Evolutionary conservation across 2,797 vertebrate genomes (phyloP).

Genomic region (Tokudaia muenninki): DNA sequence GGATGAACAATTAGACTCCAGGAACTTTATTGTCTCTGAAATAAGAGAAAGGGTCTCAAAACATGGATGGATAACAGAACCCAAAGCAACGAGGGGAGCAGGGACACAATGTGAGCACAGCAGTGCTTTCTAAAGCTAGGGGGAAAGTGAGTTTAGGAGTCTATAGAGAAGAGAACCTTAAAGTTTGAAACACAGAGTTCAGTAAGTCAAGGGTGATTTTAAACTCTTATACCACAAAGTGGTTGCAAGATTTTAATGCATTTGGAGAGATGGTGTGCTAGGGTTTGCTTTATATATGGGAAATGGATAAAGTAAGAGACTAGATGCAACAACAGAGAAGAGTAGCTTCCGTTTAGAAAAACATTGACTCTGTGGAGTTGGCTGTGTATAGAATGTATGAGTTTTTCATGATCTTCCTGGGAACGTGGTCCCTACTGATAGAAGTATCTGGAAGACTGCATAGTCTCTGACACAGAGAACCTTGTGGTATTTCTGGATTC

Average conservation of each 20-base stretch:
- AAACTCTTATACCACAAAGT: background rate
- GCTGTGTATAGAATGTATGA: background rate
- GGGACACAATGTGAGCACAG: background rate
- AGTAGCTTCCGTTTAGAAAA: background rate
- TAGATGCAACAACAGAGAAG: background rate
- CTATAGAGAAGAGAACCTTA: background rate
- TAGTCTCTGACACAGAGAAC: background rate
- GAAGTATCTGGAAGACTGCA: background rate
- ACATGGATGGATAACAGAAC: background rate
- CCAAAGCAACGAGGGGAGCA: background rate
- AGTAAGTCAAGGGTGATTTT: background rate
- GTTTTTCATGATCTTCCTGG: background rate
- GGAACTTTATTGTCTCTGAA: background rate
- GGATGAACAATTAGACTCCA: background rate
- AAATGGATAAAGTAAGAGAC: background rate
- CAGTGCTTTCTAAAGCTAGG: background rate
- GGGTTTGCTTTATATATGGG: conserved; percentile 10
- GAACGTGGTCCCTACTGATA: background rate
- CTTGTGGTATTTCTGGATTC: background rate
- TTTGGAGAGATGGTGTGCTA: background rate
- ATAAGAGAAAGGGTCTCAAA: background rate
- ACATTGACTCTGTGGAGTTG: background rate
- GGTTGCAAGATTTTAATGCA: background rate
- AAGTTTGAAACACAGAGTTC: background rate
- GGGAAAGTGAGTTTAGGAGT: background rate